phyloP scores from a whole-genome alignment of 2,113 vertebrate genomes.

The Chamaetylas fuelleborni region DNA sequence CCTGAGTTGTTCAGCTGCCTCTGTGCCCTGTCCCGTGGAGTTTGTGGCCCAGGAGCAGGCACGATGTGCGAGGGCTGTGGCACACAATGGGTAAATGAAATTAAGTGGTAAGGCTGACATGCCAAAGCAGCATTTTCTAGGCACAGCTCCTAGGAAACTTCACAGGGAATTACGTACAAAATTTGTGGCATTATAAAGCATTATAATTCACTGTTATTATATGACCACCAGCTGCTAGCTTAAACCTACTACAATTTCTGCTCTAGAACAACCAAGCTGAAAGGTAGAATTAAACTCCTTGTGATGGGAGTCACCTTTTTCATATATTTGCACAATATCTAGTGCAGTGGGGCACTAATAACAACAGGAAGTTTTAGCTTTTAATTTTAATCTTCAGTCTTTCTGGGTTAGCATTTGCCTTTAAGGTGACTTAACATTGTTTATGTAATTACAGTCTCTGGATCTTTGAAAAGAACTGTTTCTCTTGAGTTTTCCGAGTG shows the following conservation, averaged over 20 bases:
- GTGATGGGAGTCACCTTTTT: neutral
- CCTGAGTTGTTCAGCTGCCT: neutral
- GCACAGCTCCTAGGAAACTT: neutral
- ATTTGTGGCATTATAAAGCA: neutral
- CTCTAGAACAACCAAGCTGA: neutral
- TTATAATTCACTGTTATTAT: neutral
- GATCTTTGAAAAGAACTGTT: neutral
- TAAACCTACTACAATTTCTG: neutral
- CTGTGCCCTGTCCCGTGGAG: neutral
- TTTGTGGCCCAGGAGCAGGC: neutral
- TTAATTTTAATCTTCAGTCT: neutral
- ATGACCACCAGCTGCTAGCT: constrained; percentile 4
- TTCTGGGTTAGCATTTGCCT: neutral
- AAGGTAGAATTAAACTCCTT: constrained; percentile 31
- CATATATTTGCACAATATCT: constrained; percentile 22
- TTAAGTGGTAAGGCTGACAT: neutral
- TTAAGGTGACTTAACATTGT: constrained; percentile 28
- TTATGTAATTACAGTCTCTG: neutral
- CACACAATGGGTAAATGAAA: neutral
- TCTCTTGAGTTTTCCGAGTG: constrained; percentile 6
- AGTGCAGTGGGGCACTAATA: neutral
- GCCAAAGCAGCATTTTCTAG: neutral
- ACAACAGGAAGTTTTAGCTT: neutral
- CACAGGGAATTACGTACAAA: neutral
- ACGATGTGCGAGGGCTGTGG: accelerated